Conservation (phyloP, 2,797 vertebrate species). For the Myotis pilosus region DNA sequence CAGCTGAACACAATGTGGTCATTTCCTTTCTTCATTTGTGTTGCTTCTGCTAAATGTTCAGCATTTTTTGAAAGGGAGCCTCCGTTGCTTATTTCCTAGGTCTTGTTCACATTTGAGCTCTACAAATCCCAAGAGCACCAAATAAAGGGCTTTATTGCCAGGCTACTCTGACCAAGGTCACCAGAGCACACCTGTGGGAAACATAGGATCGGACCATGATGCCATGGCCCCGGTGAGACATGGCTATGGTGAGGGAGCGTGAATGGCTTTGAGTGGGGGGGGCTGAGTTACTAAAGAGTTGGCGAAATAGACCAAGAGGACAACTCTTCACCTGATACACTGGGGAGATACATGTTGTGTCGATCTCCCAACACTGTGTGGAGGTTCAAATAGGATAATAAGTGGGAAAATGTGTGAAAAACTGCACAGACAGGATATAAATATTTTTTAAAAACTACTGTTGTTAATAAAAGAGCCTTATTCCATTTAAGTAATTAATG, state of each 20-base stretch:
- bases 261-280: not conserved
- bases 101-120: not conserved
- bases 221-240: not conserved
- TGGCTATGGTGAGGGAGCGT: not conserved
- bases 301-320: not conserved
- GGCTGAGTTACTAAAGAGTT: not conserved
- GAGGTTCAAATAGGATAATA: not conserved
- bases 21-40: constrained; percentile 23
- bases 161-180: not conserved
- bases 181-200: not conserved
- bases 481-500: not conserved
- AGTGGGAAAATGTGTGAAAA: not conserved
- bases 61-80: not conserved
- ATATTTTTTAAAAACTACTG: not conserved
- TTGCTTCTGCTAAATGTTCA: not conserved
- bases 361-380: not conserved
- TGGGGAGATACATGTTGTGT: not conserved
- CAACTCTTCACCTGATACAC: not conserved
- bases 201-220: not conserved
- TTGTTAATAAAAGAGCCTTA: not conserved
- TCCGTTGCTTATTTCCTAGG: not conserved
- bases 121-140: not conserved
- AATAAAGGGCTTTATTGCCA: not conserved
- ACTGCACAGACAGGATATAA: not conserved
- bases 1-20: not conserved